A percentile compares a stretch with the other conserved stretches of the same genome.
These are phyloP conservation scores for Argyresthia albistria DNA, from an alignment of 2,888 invertebrate species.

Conservation along the genomic window DNA sequence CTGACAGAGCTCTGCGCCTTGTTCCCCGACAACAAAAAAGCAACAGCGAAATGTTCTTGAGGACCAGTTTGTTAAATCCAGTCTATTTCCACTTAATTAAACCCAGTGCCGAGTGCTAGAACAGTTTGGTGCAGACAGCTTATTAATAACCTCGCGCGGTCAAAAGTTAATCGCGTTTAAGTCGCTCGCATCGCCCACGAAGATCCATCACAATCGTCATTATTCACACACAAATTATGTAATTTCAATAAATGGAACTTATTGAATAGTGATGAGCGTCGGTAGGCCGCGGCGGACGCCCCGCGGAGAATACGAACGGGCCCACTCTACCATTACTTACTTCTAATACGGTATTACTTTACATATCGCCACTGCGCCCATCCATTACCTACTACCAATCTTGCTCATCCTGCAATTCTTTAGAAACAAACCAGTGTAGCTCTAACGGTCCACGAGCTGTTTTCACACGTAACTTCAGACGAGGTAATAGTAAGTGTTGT, in stretches of 20 bases:
- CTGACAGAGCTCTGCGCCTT: too few species aligned
- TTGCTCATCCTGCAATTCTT: too few species aligned
- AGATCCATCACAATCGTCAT: slow-evolving; percentile 72
- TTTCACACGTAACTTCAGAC: background rate
- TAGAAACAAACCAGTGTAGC: too few species aligned
- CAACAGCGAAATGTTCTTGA: too few species aligned
- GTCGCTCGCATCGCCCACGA: slow-evolving; percentile 69
- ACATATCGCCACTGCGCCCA: background rate
- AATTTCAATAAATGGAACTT: slow-evolving; percentile 72
- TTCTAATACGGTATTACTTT: slow-evolving; percentile 13
- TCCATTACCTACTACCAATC: slow-evolving; percentile 16
- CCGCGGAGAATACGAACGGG: slow-evolving; percentile 19
- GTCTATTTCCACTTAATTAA: slow-evolving; percentile 2
- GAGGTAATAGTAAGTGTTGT: slow-evolving; percentile 25
- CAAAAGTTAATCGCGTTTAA: slow-evolving; percentile 72
- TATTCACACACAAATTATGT: slow-evolving; percentile 73
- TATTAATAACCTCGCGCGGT: slow-evolving; percentile 65
- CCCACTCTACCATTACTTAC: slow-evolving; percentile 18
- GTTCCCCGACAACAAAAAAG: too few species aligned
- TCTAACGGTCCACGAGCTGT: too few species aligned
- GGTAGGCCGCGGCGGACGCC: slow-evolving; percentile 57
- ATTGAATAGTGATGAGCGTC: slow-evolving; percentile 72
- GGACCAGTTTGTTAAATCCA: background rate
- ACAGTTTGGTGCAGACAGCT: slow-evolving; percentile 42
- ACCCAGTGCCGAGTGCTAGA: slow-evolving; percentile 7